Percentiles rank a stretch among this genome's conserved stretches.
These are phyloP conservation scores for Corythucha ciliata DNA, from an alignment of 2,888 invertebrate species.

Conservation along the genomic window DNA sequence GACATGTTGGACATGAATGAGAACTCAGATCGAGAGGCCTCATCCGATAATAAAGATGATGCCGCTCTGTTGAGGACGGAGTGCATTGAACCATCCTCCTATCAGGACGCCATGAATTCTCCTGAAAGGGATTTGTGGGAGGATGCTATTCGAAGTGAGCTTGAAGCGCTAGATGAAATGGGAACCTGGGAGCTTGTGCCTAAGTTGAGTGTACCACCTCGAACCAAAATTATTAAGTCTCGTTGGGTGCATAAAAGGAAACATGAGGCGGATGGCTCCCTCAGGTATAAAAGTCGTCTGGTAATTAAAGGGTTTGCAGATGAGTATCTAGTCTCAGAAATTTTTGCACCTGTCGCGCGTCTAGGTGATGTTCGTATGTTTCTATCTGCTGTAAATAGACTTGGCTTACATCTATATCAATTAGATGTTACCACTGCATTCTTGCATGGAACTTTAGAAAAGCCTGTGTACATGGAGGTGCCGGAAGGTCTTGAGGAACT, in stretches of 20 bases:
- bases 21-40: neutral
- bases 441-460: slow-evolving; percentile 14
- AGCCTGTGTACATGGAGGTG: slow-evolving; percentile 6
- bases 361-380: slow-evolving; percentile 3
- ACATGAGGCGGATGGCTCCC: neutral
- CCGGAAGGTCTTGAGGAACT: slow-evolving; percentile 6
- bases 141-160: neutral
- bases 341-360: slow-evolving; percentile 11
- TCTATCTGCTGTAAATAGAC: neutral
- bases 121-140: neutral
- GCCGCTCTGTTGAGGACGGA: neutral
- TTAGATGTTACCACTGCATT: slow-evolving; percentile 15
- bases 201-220: neutral
- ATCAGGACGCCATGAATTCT: slow-evolving; percentile 1
- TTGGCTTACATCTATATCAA: neutral
- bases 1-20: neutral
- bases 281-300: slow-evolving; percentile 2
- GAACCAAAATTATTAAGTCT: slow-evolving; percentile 1
- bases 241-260: slow-evolving; percentile 8
- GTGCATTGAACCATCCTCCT: slow-evolving; percentile 5
- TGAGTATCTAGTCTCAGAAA: slow-evolving; percentile 7
- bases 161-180: neutral
- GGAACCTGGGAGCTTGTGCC: neutral
- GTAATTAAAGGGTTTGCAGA: slow-evolving; percentile 7
- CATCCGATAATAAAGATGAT: neutral